Percentiles rank a stretch among this genome's conserved stretches.
Evolutionary conservation across 2,888 invertebrate species (phyloP).

Genomic region (Steinernema hermaphroditum): DNA sequence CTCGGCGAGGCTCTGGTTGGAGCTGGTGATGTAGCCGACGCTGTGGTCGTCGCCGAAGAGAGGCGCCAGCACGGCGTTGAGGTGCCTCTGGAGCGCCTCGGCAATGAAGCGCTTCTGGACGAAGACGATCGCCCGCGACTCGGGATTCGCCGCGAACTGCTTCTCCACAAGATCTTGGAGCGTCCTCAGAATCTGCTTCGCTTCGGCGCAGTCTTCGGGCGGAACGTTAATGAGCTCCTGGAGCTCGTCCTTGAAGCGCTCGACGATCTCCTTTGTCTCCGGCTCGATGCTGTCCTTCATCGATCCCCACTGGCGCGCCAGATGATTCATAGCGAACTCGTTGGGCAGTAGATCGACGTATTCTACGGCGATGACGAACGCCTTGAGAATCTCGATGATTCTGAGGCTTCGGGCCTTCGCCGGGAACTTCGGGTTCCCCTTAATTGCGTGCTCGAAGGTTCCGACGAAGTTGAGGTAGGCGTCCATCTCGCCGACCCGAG

Average conservation of each 20-base stretch:
- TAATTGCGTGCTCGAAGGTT: not conserved
- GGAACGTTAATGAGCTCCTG: not conserved
- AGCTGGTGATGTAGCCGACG: conserved; percentile 19
- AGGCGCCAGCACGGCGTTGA: conserved; percentile 27
- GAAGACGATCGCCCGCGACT: conserved; percentile 45
- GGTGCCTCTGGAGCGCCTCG: conserved; percentile 38
- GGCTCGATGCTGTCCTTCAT: not conserved
- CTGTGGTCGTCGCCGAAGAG: not conserved
- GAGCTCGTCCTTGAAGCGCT: not conserved
- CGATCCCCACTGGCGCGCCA: not conserved
- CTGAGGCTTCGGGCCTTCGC: not conserved
- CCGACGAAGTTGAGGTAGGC: conserved; percentile 2
- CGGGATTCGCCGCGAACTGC: conserved; percentile 21
- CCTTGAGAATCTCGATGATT: not conserved
- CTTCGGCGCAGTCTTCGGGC: not conserved
- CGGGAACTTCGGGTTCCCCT: not conserved
- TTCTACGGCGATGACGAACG: not conserved
- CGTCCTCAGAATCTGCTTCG: conserved; percentile 4
- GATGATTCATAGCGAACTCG: not conserved
- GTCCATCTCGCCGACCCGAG: not conserved
- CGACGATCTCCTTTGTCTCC: not conserved
- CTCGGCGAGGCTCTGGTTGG: conserved; percentile 39
- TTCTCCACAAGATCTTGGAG: not conserved
- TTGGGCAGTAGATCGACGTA: conserved; percentile 11
- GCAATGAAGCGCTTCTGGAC: conserved; percentile 46